Base-by-base conservation (phyloP, 2,113 vertebrate genomes). In the Poicephalus meyeri region DNA sequence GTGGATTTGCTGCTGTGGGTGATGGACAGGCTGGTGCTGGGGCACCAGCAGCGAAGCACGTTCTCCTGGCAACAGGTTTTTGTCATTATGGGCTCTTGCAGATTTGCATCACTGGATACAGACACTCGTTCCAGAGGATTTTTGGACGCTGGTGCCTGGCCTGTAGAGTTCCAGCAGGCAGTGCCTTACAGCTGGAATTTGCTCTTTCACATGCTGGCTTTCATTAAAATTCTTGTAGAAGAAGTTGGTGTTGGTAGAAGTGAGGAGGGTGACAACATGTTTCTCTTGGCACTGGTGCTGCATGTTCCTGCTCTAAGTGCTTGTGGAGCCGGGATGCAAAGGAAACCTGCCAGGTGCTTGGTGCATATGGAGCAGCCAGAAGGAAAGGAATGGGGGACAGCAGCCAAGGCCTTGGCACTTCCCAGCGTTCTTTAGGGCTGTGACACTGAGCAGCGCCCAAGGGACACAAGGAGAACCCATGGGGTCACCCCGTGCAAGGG, bases 61-160 rank as follows among this genome's bases (percentile, higher is more conserved):
- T 77, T 77, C 47, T 82, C 49, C 77, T 83, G 85, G 90, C 74
- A 53, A 2, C 33, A 29, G 31, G 6, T 39, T 89, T 60, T 11
- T 70, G 69, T 83, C 69, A 64, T 6, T 60, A 91, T 33, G 42
- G 68, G 73, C n/a, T 35, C 37, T 66, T 37, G 55, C 37, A 71
- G 60, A 68, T 89, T 84, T 23, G 21, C 60, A 31, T 72, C 56
- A 1, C 86, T 82, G 88, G 63, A 31, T 49, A 11, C 1, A 6
- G 73, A 28, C 3, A 0, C 58, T 90, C 0, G 0, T 92, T 91
- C 58, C 89, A 46, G 77, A 58, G 53, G 91, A 25, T n/a, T 91
- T 83, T 88, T 69, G 77, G 80, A 91, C 37, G 26, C 80, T 95
- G 53, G 4, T 83, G 80, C 39, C 47, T 91, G 77, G 72, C 63